Conservation (phyloP, 2,888 invertebrate species). For the Erynnis tages region DNA sequence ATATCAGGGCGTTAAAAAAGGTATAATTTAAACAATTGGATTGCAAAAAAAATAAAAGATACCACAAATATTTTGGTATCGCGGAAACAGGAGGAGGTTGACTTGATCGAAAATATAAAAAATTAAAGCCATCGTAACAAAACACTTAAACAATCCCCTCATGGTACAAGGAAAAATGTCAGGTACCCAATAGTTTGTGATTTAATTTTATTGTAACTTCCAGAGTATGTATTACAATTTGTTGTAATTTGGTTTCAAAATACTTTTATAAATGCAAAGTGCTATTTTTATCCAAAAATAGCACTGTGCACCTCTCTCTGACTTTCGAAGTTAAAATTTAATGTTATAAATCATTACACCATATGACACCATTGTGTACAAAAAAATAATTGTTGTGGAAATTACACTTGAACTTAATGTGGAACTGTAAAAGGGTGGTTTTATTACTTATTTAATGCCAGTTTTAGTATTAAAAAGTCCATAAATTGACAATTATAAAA, state of each 20-base stretch:
- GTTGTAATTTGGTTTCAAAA: too few relatives aligned
- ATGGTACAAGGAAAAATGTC: conserved; percentile 51
- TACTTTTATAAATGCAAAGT: too few relatives aligned
- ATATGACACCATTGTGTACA: too few relatives aligned
- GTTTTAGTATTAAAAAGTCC: conserved; percentile 10
- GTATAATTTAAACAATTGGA: conserved; percentile 31
- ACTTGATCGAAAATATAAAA: conserved; percentile 54
- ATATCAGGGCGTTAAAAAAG: conserved; percentile 73
- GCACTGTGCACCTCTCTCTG: too few relatives aligned
- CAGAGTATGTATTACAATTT: too few relatives aligned
- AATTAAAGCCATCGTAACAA: conserved; percentile 38
- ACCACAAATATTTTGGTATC: conserved; percentile 43
- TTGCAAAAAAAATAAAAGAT: conserved; percentile 33
- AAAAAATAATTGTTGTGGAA: conserved; percentile 47
- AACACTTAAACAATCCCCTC: conserved; percentile 61
- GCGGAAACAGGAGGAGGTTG: conserved; percentile 79
- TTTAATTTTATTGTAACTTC: too few relatives aligned
- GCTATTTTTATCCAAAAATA: too few relatives aligned
- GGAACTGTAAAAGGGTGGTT: conserved; percentile 13
- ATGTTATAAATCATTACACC: too few relatives aligned
- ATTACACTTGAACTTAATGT: conserved; percentile 48
- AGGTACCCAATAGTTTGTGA: too few relatives aligned
- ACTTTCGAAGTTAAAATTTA: too few relatives aligned
- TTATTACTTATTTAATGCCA: conserved; percentile 25
- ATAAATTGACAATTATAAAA: conserved; percentile 1